Evolutionary conservation across 2,888 invertebrate species (phyloP).

Genomic region (Cantharis rufa): DNA sequence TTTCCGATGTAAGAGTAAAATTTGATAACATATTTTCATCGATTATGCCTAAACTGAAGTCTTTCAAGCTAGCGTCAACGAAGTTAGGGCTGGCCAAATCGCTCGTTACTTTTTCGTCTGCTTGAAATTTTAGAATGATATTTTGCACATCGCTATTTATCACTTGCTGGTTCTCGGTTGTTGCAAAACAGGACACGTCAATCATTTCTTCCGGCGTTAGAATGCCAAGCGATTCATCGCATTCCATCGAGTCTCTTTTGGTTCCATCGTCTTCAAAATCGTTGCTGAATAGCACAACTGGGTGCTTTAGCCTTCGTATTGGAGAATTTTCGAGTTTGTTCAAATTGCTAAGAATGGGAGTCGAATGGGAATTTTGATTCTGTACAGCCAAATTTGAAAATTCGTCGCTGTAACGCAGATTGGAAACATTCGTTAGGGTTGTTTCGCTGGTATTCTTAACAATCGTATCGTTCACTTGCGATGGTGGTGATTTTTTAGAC

Average conservation of each 20-base stretch:
- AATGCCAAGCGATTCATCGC: constrained; percentile 83
- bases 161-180: constrained; percentile 55
- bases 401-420: background rate
- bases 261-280: constrained; percentile 42
- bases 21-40: constrained; percentile 64
- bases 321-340: constrained; percentile 21
- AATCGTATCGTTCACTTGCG: background rate
- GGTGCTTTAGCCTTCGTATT: constrained; percentile 8
- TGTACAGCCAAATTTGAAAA: background rate
- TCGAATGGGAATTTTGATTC: background rate
- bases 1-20: constrained; percentile 63
- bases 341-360: background rate
- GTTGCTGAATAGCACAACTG: constrained; percentile 4
- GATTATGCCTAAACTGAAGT: constrained; percentile 54
- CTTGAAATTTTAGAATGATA: constrained; percentile 13
- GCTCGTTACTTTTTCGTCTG: background rate
- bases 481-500: background rate
- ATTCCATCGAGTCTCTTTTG: constrained; percentile 80
- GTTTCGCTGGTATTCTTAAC: background rate
- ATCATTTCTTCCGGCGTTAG: constrained; percentile 89
- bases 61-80: constrained; percentile 45
- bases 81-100: constrained; percentile 43
- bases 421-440: background rate
- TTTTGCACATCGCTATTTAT: constrained; percentile 24
- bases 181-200: constrained; percentile 62